Conservation (phyloP, 2,888 invertebrate genomes). For the Cacoxenus indagator region DNA sequence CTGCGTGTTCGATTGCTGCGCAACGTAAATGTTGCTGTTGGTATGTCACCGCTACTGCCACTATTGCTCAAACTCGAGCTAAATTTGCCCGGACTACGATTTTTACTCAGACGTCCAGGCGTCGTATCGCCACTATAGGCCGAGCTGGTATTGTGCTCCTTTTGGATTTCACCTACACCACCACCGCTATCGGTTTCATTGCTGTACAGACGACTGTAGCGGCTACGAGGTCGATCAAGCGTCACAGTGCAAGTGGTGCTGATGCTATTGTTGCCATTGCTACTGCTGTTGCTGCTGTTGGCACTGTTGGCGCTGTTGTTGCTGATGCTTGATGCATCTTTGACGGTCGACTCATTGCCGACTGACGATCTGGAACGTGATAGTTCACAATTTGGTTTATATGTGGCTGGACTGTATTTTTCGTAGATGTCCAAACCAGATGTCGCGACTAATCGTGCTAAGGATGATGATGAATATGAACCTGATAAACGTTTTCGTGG, state of each 20-base stretch:
- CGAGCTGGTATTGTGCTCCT: constrained; percentile 26
- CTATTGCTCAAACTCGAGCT: constrained; percentile 49
- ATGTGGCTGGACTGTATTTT: constrained; percentile 83
- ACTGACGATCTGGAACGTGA: constrained; percentile 71
- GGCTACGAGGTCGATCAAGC: constrained; percentile 54
- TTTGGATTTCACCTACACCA: constrained; percentile 24
- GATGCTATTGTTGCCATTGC: constrained; percentile 31
- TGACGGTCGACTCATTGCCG: constrained; percentile 46
- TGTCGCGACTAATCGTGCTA: constrained; percentile 74
- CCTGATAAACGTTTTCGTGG: constrained; percentile 61
- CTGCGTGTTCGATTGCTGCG: constrained; percentile 54
- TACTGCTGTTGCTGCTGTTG: constrained; percentile 13
- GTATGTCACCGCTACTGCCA: constrained; percentile 59
- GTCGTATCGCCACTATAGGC: neutral
- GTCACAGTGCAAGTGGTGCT: constrained; percentile 43
- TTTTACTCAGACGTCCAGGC: constrained; percentile 4
- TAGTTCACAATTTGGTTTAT: constrained; percentile 75
- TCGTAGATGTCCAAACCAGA: constrained; percentile 79
- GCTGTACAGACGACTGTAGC: constrained; percentile 60
- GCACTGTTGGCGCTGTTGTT: neutral
- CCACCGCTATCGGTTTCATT: constrained; percentile 41
- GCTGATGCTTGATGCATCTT: constrained; percentile 14
- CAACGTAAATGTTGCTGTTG: constrained; percentile 63
- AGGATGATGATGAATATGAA: constrained; percentile 71
- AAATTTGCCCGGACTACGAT: constrained; percentile 40